Percentiles rank a stretch among this genome's conserved stretches.
Conservation (phyloP, 1,140 invertebrate species). For the Drosophila mauritiana region DNA sequence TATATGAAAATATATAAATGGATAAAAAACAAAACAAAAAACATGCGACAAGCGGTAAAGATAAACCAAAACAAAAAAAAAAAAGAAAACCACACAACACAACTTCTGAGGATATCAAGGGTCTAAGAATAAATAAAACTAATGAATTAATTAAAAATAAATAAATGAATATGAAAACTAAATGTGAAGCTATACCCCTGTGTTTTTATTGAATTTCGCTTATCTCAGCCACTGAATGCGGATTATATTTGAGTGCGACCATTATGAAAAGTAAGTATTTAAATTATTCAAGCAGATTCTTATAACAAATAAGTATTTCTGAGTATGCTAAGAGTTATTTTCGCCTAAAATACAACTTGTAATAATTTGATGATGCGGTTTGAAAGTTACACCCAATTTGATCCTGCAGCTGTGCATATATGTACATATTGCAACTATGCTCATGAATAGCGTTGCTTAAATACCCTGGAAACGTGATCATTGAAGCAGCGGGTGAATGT, state of each 20-base stretch:
- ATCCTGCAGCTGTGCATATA: background rate
- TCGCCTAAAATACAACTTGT: too few species aligned
- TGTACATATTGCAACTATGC: background rate
- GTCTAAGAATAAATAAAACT: slow-evolving; percentile 82
- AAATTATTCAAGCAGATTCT: background rate
- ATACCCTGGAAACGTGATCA: slow-evolving; percentile 2
- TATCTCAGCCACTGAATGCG: too few species aligned
- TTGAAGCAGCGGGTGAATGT: background rate
- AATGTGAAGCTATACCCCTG: slow-evolving; percentile 61
- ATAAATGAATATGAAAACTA: slow-evolving; percentile 82
- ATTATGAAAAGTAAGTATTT: background rate
- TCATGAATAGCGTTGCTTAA: background rate
- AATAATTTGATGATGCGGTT: too few species aligned
- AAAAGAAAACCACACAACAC: slow-evolving; percentile 50
- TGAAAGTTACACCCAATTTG: background rate
- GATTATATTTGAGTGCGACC: background rate
- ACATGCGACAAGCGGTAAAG: slow-evolving; percentile 68
- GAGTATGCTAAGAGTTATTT: too few species aligned
- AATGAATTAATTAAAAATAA: slow-evolving; percentile 82
- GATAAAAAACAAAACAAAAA: slow-evolving; percentile 19
- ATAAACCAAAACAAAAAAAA: slow-evolving; percentile 61
- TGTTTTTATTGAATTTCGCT: slow-evolving; percentile 20
- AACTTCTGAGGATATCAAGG: slow-evolving; percentile 83
- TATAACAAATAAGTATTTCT: too few species aligned
- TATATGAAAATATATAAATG: slow-evolving; percentile 31